Evolutionary conservation across 1,140 invertebrate genomes (phyloP), one percentile per base, ranked within the genome.

Genomic region (Bombus picipes): DNA sequence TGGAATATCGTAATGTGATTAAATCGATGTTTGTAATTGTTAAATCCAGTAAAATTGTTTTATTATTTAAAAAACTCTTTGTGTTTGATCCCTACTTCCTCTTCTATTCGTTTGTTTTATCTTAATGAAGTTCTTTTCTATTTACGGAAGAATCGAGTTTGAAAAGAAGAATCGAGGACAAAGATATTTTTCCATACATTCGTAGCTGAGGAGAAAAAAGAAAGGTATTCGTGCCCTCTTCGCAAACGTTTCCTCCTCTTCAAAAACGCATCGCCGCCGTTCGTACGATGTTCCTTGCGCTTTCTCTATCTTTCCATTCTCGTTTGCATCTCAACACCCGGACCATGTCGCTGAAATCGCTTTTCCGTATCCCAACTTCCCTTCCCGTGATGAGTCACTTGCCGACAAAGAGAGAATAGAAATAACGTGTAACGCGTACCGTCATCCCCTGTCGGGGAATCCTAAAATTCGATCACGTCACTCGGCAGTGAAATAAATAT

Each of bases 201-300:
- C 80, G 87, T 76, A 76, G 62, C 65, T 53, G 68, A 41, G 37
- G 59, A 57, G 28, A 53, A 18, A 53, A 41, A 25, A 32, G 37
- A 57, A 57, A 84, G 65, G 80, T 78, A 87, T 84, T 88, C 71
- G 66, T 83, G 85, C 43, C 34, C 18, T 41, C 41, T 47, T 71
- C 66, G 72, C 74, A 87, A 65, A 41, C 70, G n/a, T 37, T 43
- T 32, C 9, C 32, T 41, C 12, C 6, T 18, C 74, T 80, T 43
- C 66, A 65, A 85, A 89, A 88, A 89, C 59, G 86, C 84, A 81
- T 85, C 68, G 43, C 32, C 73, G 68, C 37, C 73, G 32, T 65
- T 65, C 57, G 25, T 32, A 32, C 39, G 25, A 74, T 15, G 34
- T 82, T 47, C 71, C 57, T 22, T n/a, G 1, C 39, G 57, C 15